A percentile compares a stretch with the other conserved stretches of the same genome.
Evolutionary conservation across 1,140 invertebrate genomes (phyloP).

Genomic region (Brachionus rubens): DNA sequence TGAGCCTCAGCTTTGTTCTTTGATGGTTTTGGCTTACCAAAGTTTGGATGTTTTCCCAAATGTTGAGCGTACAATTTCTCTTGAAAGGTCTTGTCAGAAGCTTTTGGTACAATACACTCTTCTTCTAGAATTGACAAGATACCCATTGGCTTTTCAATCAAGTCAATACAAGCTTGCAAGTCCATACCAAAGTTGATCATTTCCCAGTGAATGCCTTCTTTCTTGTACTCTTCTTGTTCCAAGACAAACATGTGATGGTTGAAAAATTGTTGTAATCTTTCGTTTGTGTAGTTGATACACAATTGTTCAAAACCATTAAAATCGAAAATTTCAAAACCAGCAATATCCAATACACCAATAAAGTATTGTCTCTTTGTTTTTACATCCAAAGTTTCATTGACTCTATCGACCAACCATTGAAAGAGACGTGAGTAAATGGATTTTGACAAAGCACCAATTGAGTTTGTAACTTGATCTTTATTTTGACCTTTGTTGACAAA

Average conservation of each 20-base stretch:
- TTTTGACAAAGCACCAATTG: slow-evolving; percentile 92
- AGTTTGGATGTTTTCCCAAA: slow-evolving; percentile 95
- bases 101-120: slow-evolving; percentile 99
- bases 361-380: slow-evolving; percentile 95
- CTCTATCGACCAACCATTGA: slow-evolving; percentile 94
- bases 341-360: slow-evolving; percentile 99
- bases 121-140: slow-evolving; percentile 99
- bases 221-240: slow-evolving; percentile 98
- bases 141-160: slow-evolving; percentile 99
- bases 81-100: slow-evolving; percentile 91
- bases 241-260: slow-evolving; percentile 99
- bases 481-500: slow-evolving; percentile 97
- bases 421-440: slow-evolving; percentile 94
- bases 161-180: slow-evolving; percentile 93
- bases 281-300: slow-evolving; percentile 99
- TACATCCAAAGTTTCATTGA: slow-evolving; percentile 96
- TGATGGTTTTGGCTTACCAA: slow-evolving; percentile 90
- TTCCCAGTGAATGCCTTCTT: slow-evolving; percentile 95
- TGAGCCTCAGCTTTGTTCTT: slow-evolving; percentile 91
- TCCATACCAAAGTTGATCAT: slow-evolving; percentile 99
- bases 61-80: slow-evolving; percentile 97
- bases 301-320: slow-evolving; percentile 99
- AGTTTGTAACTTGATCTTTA: slow-evolving; percentile 86
- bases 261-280: slow-evolving; percentile 99
- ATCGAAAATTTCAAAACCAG: slow-evolving; percentile 99